Evolutionary conservation across 2,888 invertebrate genomes (phyloP).

Genomic region (Erannis defoliaria): DNA sequence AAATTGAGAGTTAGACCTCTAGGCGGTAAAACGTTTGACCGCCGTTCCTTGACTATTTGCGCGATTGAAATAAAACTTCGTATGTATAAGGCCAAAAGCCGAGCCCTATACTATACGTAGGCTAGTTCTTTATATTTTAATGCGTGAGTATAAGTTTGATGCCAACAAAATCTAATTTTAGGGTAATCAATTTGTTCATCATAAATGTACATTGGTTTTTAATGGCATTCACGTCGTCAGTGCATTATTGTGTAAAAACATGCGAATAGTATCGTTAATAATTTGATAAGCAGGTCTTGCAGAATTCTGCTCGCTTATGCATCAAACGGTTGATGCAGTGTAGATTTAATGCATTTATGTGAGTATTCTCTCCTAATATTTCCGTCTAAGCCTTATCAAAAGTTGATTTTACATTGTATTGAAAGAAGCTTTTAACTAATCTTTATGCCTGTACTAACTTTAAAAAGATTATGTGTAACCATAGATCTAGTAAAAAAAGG

Average conservation of each 20-base stretch:
- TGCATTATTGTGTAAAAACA: slow-evolving; percentile 32
- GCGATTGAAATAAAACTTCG: no score
- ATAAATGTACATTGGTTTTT: slow-evolving; percentile 25
- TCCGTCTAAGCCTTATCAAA: not conserved
- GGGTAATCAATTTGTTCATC: slow-evolving; percentile 15
- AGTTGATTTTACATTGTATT: not conserved
- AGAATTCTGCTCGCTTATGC: slow-evolving; percentile 3
- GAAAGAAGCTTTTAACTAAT: no score
- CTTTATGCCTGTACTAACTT: no score
- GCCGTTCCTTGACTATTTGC: no score
- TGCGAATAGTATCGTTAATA: slow-evolving; percentile 27
- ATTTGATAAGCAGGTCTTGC: slow-evolving; percentile 17
- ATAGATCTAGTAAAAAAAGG: no score
- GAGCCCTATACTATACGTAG: no score
- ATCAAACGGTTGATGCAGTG: not conserved
- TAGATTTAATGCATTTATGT: slow-evolving; percentile 6
- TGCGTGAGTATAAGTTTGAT: slow-evolving; percentile 14
- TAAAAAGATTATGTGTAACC: no score
- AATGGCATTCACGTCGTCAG: slow-evolving; percentile 30
- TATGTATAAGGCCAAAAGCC: no score
- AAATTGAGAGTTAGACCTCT: no score
- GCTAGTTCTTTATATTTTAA: no score
- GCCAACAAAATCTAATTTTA: slow-evolving; percentile 16
- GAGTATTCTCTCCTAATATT: not conserved
- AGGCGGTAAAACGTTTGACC: no score